These are phyloP conservation scores for Rhabdornis inornatus DNA, from an alignment of 2,113 vertebrate species.

Conservation along the genomic window DNA sequence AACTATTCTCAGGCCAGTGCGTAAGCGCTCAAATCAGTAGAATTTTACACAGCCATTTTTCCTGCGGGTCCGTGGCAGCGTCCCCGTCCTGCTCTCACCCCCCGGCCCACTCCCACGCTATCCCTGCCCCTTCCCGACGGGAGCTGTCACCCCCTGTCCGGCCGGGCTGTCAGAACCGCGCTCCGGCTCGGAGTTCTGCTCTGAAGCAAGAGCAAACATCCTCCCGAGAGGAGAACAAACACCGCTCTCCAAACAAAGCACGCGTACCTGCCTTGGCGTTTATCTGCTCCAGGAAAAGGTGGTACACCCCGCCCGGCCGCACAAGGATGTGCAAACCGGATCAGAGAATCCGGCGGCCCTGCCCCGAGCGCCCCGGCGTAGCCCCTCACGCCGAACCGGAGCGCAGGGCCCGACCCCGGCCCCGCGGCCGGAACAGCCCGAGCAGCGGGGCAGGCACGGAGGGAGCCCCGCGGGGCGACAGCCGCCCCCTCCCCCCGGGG, in stretches of 20 bases:
- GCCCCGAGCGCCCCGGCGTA: neutral
- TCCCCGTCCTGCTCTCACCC: fast-evolving
- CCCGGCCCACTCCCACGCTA: fast-evolving
- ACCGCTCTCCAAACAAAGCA: neutral
- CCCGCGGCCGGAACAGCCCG: fast-evolving
- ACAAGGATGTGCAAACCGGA: neutral
- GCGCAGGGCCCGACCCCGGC: neutral
- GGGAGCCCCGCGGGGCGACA: neutral
- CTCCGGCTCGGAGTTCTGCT: neutral
- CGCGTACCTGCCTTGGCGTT: neutral
- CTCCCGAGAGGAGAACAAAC: neutral
- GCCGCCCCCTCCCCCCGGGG: neutral
- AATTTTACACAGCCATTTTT: fast-evolving
- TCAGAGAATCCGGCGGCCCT: neutral
- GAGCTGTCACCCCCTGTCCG: neutral
- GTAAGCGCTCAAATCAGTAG: fast-evolving
- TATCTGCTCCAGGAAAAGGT: neutral
- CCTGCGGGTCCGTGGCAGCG: fast-evolving
- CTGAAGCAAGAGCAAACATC: neutral
- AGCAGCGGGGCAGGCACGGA: fast-evolving
- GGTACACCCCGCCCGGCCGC: neutral
- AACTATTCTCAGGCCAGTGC: fast-evolving
- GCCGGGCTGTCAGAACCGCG: neutral
- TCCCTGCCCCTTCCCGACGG: neutral
- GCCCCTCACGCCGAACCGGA: fast-evolving